Conservation (phyloP, 2,888 invertebrate species). For the Phasia obesa region DNA sequence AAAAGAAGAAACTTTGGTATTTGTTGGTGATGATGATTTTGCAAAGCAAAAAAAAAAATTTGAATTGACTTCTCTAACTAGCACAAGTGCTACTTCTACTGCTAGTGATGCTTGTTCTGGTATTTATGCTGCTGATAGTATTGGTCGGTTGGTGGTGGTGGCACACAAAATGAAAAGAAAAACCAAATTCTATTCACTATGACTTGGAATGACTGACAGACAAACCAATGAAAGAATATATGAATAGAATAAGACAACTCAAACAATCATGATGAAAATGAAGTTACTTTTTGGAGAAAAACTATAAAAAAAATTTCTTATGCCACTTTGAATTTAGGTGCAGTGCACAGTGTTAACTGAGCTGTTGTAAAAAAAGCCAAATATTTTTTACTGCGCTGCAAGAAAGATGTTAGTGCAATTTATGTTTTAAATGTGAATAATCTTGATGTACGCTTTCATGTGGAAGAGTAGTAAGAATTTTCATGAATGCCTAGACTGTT, state of each 20-base stretch:
- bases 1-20: not conserved
- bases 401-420: constrained; percentile 52
- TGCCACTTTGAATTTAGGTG: constrained; percentile 13
- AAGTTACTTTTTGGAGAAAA: constrained; percentile 8
- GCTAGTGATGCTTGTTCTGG: not conserved
- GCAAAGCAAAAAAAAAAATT: not conserved
- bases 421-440: constrained; percentile 12
- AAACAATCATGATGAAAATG: constrained; percentile 4
- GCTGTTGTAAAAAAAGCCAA: constrained; percentile 25
- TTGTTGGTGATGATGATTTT: constrained; percentile 37
- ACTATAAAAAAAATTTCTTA: not conserved
- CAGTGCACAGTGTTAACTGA: not conserved
- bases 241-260: not conserved
- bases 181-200: constrained; percentile 23
- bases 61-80: constrained; percentile 45
- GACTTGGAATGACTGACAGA: constrained; percentile 10
- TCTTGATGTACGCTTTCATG: not conserved
- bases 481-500: constrained; percentile 11
- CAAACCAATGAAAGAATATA: not conserved
- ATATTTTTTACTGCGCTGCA: constrained; percentile 2
- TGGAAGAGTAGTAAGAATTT: not conserved
- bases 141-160: not conserved
- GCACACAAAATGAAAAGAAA: constrained; percentile 13
- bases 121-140: not conserved
- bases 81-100: constrained; percentile 15